phyloP scores from a whole-genome alignment of 2,113 vertebrate genomes.

The Melanostigma gelatinosum region DNA sequence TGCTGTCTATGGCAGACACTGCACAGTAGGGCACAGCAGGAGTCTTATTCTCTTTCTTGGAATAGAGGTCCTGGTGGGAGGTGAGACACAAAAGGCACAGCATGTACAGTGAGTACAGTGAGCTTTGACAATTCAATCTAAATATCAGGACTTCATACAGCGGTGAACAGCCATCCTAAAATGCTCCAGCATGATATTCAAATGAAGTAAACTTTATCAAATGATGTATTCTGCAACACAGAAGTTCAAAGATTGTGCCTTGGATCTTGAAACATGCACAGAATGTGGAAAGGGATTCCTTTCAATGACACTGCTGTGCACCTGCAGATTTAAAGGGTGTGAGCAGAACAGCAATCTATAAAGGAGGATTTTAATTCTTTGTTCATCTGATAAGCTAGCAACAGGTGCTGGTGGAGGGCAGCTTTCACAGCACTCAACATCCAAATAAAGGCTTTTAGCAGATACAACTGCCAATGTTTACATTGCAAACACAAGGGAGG shows the following conservation, averaged over 20 bases:
- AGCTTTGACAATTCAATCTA: constrained; percentile 26
- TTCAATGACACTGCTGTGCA: background rate
- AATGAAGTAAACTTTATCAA: background rate
- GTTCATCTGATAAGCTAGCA: constrained; percentile 49
- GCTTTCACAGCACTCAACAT: constrained; percentile 39
- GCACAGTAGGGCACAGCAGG: constrained; percentile 83
- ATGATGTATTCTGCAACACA: background rate
- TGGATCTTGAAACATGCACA: background rate
- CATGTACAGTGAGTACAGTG: constrained; percentile 39
- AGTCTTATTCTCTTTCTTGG: constrained; percentile 65
- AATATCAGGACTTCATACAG: constrained; percentile 6
- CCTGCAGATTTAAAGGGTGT: background rate
- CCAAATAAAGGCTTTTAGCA: constrained; percentile 55
- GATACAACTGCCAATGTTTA: constrained; percentile 57
- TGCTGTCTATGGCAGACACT: constrained; percentile 83
- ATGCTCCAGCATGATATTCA: background rate
- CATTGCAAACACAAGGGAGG: constrained; percentile 56
- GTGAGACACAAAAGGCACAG: constrained; percentile 54
- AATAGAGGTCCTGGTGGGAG: constrained; percentile 67
- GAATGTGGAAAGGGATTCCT: background rate
- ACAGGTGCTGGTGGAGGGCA: constrained; percentile 48
- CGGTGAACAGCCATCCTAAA: background rate
- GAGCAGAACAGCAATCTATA: constrained; percentile 31
- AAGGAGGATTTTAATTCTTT: constrained; percentile 16
- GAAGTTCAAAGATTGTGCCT: background rate